Evolutionary conservation across 1,140 invertebrate species (phyloP).

Genomic region (Bombus soroeensis): DNA sequence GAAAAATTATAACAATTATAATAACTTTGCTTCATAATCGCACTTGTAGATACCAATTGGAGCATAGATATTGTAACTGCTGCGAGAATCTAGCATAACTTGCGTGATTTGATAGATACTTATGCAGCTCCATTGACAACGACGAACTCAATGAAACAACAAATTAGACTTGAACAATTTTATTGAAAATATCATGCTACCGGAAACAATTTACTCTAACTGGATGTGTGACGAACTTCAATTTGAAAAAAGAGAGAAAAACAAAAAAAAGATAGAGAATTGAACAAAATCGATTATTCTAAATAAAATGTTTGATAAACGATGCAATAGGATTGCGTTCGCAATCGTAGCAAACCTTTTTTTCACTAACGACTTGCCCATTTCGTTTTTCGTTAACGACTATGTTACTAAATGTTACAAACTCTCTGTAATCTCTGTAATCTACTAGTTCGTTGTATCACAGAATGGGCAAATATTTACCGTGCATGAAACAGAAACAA

Average conservation of each 20-base stretch:
- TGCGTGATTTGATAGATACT: neutral
- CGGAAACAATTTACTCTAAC: neutral
- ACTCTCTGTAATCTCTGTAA: slow-evolving; percentile 1
- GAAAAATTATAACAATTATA: neutral
- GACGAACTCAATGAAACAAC: neutral
- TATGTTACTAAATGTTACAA: neutral
- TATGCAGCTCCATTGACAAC: neutral
- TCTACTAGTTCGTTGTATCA: slow-evolving; percentile 1
- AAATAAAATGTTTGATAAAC: slow-evolving; percentile 11
- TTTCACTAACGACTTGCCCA: slow-evolving; percentile 3
- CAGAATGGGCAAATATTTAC: slow-evolving; percentile 9
- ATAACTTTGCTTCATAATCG: neutral
- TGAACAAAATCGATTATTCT: slow-evolving; percentile 9
- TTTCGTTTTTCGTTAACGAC: slow-evolving; percentile 7
- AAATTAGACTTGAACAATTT: neutral
- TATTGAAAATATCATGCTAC: neutral
- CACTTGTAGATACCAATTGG: neutral
- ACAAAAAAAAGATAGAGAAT: neutral
- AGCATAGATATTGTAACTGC: neutral
- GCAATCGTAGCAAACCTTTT: neutral
- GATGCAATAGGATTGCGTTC: neutral
- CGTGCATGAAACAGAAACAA: neutral
- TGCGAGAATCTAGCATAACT: too few species aligned
- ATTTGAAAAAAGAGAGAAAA: neutral
- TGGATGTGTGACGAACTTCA: neutral